Evolutionary conservation across 2,888 invertebrate genomes (phyloP).

Genomic region (Amphimallon solstitiale): DNA sequence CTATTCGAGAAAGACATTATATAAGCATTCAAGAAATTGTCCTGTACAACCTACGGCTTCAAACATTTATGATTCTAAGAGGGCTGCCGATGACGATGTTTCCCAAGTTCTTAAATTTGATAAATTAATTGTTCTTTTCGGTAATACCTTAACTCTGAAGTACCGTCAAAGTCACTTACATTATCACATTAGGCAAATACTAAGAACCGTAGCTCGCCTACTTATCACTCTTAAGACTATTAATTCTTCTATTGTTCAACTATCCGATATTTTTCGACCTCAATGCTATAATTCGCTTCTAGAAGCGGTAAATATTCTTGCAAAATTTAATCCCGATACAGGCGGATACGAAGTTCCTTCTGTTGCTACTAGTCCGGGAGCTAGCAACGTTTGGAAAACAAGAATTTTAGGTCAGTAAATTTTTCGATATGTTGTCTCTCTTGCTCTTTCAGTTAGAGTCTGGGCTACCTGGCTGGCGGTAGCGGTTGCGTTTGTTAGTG

Average conservation of each 20-base stretch:
- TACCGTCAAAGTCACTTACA: not conserved
- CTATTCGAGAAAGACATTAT: not conserved
- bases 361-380: not conserved
- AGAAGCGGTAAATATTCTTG: not conserved
- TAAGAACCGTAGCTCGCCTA: not conserved
- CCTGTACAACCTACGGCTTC: not conserved
- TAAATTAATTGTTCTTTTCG: not conserved
- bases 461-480: too few relatives aligned
- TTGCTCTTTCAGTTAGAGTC: too few relatives aligned
- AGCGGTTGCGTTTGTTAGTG: too few relatives aligned
- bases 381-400: too few relatives aligned
- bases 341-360: not conserved
- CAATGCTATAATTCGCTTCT: not conserved
- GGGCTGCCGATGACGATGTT: not conserved
- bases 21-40: not conserved
- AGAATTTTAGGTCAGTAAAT: too few relatives aligned
- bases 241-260: not conserved
- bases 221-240: not conserved
- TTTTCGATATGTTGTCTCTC: too few relatives aligned
- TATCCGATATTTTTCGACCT: not conserved
- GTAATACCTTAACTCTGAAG: not conserved
- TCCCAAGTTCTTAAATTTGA: not conserved
- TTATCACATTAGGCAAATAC: conserved; percentile 6
- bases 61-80: not conserved
- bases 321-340: not conserved